A percentile compares a stretch with the other conserved stretches of the same genome.
Conservation (phyloP, 30 jellyfish, hydroid and myxozoan species). For the Cassiopea andromeda region DNA sequence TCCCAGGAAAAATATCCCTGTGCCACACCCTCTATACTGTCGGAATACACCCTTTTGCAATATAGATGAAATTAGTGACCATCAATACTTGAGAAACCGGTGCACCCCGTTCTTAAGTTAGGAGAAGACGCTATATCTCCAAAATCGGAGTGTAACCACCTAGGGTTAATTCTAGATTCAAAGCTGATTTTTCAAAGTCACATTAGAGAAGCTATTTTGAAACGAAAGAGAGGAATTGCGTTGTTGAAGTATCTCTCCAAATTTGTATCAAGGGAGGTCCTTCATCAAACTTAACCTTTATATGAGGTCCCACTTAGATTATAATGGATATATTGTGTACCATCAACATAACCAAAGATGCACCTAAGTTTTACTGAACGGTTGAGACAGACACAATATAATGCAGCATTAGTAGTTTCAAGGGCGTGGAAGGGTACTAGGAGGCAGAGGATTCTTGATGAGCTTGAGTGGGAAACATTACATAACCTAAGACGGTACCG, state of each 20-base stretch:
- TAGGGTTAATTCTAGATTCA: slow-evolving; percentile 11
- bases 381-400: slow-evolving; percentile 26
- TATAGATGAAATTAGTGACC: too few relatives aligned
- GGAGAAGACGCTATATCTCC: slow-evolving; percentile 15
- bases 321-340: neutral
- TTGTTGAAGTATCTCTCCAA: slow-evolving; percentile 17
- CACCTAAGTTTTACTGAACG: slow-evolving; percentile 2
- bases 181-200: slow-evolving; percentile 11
- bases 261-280: slow-evolving; percentile 46
- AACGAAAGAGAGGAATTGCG: slow-evolving; percentile 26
- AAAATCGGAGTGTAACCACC: slow-evolving; percentile 17
- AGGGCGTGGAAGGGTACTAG: too few relatives aligned
- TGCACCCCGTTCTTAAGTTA: neutral
- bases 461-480: too few relatives aligned
- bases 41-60: too few relatives aligned
- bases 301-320: neutral
- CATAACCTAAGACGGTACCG: too few relatives aligned
- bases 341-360: slow-evolving; percentile 28
- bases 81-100: neutral
- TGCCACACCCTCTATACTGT: too few relatives aligned
- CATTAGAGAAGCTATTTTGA: slow-evolving; percentile 13
- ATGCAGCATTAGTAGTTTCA: slow-evolving; percentile 1
- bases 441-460: too few relatives aligned
- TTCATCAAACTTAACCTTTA: slow-evolving; percentile 7
- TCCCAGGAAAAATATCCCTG: too few relatives aligned